These are phyloP conservation scores for Ceratosolen fusciceps DNA, from an alignment of 1,140 invertebrate species.

Conservation along the genomic window DNA sequence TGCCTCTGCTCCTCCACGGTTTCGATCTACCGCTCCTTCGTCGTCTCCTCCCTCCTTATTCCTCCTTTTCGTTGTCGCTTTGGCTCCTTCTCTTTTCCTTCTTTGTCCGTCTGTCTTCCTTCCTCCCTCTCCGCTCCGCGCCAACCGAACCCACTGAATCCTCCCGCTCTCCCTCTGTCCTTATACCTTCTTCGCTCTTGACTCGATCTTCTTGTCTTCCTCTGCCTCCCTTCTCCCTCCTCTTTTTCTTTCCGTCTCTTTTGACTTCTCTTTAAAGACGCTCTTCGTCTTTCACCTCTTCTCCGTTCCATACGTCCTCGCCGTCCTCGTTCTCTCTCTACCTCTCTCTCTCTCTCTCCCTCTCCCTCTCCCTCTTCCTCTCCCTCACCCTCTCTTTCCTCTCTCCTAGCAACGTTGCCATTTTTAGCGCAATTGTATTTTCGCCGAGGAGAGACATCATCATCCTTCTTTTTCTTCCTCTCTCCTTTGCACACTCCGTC, in stretches of 20 bases:
- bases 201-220: neutral
- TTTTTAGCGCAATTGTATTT: conserved; percentile 50
- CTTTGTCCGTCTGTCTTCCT: conserved; percentile 22
- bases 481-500: conserved; percentile 7
- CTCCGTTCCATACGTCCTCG: neutral
- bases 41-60: neutral
- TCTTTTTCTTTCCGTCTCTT: conserved; percentile 22
- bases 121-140: conserved; percentile 22
- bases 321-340: too few relatives aligned
- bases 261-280: conserved; percentile 11
- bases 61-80: neutral
- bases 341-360: conserved; percentile 9
- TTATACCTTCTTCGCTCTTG: conserved; percentile 42
- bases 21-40: conserved; percentile 30
- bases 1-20: conserved; percentile 19
- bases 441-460: conserved; percentile 22
- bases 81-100: neutral
- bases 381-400: conserved; percentile 14
- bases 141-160: too few relatives aligned
- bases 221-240: neutral
- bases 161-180: conserved; percentile 41
- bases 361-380: conserved; percentile 22
- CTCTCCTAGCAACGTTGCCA: conserved; percentile 46
- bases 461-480: neutral
- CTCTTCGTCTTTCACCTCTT: conserved; percentile 26